A percentile compares a stretch with the other conserved stretches of the same genome.
phyloP scores from a whole-genome alignment of 2,888 invertebrate genomes.

The Diplazon laetatorius region DNA sequence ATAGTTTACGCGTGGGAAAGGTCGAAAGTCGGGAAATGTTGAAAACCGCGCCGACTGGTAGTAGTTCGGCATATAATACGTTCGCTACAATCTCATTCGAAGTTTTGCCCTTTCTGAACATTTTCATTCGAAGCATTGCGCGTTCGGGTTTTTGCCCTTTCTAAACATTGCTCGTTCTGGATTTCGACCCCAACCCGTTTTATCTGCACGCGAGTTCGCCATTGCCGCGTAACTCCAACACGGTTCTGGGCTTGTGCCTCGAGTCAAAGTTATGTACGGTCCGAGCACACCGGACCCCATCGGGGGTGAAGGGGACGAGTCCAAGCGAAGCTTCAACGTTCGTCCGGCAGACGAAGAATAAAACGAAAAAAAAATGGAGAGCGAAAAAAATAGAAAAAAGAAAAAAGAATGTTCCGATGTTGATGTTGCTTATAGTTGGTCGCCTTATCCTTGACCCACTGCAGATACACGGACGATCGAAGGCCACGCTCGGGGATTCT shows the following conservation, averaged over 20 bases:
- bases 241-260: constrained; percentile 29
- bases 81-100: too few relatives aligned
- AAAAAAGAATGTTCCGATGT: not conserved
- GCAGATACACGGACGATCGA: not conserved
- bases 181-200: too few relatives aligned
- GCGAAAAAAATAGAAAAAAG: constrained; percentile 18
- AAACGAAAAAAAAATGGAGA: constrained; percentile 7
- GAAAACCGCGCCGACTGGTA: too few relatives aligned
- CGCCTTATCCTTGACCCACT: constrained; percentile 59
- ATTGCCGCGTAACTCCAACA: constrained; percentile 49
- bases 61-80: too few relatives aligned
- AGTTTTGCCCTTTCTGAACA: too few relatives aligned
- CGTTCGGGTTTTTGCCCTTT: too few relatives aligned
- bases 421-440: constrained; percentile 23
- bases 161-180: too few relatives aligned
- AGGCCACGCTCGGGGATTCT: constrained; percentile 42
- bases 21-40: too few relatives aligned
- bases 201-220: constrained; percentile 78
- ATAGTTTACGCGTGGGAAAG: too few relatives aligned
- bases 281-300: not conserved
- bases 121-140: too few relatives aligned
- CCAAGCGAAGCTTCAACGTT: constrained; percentile 19
- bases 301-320: constrained; percentile 28
- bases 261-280: constrained; percentile 11
- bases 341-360: constrained; percentile 44